Evolutionary conservation across 2,113 vertebrate species (phyloP).

Genomic region (Cyprinus carpio): DNA sequence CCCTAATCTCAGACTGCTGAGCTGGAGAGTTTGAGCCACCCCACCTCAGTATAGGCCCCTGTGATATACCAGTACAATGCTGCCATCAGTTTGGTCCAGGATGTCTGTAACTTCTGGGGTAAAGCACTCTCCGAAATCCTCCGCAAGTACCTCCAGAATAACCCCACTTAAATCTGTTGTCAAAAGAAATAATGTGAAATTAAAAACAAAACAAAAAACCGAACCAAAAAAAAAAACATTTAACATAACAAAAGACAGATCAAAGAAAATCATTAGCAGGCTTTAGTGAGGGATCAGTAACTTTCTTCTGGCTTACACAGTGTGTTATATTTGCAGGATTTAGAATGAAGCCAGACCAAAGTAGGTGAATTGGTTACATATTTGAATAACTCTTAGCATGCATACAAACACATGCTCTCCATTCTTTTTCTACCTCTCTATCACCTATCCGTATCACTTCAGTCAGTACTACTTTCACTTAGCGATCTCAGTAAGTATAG

Average conservation of each 20-base stretch:
- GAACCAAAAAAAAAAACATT: background rate
- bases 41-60: constrained; percentile 91
- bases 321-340: no score
- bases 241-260: background rate
- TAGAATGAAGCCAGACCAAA: no score
- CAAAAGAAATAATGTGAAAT: background rate
- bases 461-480: no score
- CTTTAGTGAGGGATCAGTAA: background rate
- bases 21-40: constrained; percentile 93
- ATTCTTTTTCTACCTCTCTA: no score
- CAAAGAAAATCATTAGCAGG: background rate
- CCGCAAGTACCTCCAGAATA: constrained; percentile 88
- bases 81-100: constrained; percentile 90
- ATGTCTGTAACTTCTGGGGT: constrained; percentile 84
- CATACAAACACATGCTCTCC: no score
- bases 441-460: no score
- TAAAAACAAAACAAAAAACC: no score
- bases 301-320: background rate
- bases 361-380: no score
- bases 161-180: constrained; percentile 90
- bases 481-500: no score
- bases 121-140: constrained; percentile 89
- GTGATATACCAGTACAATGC: constrained; percentile 91
- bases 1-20: constrained; percentile 83
- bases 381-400: no score